Evolutionary conservation across 2,113 vertebrate species (phyloP).

Genomic region (Poicephalus meyeri): DNA sequence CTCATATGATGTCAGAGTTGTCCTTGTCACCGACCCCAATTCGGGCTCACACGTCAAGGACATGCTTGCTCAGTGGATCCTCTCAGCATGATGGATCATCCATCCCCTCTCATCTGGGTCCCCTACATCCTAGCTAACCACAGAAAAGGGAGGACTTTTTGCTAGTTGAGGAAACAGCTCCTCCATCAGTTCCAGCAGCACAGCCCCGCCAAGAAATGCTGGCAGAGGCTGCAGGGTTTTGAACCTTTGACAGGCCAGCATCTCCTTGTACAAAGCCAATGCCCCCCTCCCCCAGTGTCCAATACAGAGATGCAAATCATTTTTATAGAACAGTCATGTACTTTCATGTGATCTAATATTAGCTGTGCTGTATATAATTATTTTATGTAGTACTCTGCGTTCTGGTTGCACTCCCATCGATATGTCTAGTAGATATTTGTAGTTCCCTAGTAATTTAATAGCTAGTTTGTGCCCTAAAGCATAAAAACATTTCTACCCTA

Average conservation of each 20-base stretch:
- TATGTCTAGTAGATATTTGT: conserved; percentile 71
- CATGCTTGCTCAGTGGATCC: not conserved
- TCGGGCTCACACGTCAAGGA: conserved; percentile 54
- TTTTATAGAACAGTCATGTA: conserved; percentile 53
- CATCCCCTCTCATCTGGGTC: not conserved
- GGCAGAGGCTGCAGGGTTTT: not conserved
- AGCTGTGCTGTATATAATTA: conserved; percentile 63
- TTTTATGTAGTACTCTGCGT: conserved; percentile 66
- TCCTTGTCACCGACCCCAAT: conserved; percentile 66
- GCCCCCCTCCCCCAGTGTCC: not conserved
- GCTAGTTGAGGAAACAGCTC: not conserved
- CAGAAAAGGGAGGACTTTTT: not conserved
- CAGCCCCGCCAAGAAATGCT: not conserved
- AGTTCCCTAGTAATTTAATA: conserved; percentile 71
- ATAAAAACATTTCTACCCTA: conserved; percentile 71
- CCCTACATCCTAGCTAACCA: not conserved
- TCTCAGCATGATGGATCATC: not conserved
- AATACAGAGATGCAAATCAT: conserved; percentile 1
- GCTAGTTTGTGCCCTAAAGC: conserved; percentile 68
- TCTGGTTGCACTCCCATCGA: conserved; percentile 59
- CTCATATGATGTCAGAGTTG: conserved; percentile 69
- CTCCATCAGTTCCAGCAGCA: not conserved
- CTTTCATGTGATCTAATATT: conserved; percentile 67
- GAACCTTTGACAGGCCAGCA: not conserved
- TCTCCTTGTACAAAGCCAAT: not conserved